A percentile compares a stretch with the other conserved stretches of the same genome.
These are phyloP conservation scores for Mobula hypostoma DNA, from an alignment of 2,113 vertebrate species.

Conservation along the genomic window DNA sequence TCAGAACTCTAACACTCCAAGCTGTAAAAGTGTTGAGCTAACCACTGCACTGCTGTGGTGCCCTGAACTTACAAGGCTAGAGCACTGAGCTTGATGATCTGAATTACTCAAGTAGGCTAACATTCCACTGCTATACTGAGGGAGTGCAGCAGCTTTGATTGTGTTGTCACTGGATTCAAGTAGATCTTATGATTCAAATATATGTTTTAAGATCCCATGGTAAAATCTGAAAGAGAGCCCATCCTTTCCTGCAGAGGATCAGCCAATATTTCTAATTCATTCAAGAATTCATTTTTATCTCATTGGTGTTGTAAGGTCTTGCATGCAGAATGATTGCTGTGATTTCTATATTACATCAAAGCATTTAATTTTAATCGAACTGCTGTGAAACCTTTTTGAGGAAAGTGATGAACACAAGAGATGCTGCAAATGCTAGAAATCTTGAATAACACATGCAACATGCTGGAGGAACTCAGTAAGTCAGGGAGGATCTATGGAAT, in stretches of 20 bases:
- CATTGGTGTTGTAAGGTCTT: conserved; percentile 8
- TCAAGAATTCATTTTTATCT: neutral
- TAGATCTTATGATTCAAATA: neutral
- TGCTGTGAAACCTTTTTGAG: conserved; percentile 16
- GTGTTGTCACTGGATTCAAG: neutral
- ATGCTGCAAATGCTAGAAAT: too few relatives aligned
- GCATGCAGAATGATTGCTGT: neutral
- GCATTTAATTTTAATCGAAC: conserved; percentile 1
- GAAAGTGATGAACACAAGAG: too few relatives aligned
- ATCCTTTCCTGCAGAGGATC: neutral
- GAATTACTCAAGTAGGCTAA: neutral
- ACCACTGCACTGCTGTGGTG: too few relatives aligned
- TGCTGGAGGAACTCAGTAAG: too few relatives aligned
- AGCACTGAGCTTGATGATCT: neutral
- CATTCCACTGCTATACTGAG: neutral
- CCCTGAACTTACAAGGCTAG: too few relatives aligned
- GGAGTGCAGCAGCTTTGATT: neutral
- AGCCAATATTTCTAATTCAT: neutral
- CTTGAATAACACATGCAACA: too few relatives aligned
- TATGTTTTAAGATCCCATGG: neutral
- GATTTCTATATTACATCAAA: neutral
- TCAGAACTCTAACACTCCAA: too few relatives aligned
- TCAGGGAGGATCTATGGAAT: too few relatives aligned
- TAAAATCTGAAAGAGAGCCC: too few relatives aligned
- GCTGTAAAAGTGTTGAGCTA: neutral